Base-by-base conservation (phyloP, 2,888 invertebrate genomes). In the Nemapogon koenigi region DNA sequence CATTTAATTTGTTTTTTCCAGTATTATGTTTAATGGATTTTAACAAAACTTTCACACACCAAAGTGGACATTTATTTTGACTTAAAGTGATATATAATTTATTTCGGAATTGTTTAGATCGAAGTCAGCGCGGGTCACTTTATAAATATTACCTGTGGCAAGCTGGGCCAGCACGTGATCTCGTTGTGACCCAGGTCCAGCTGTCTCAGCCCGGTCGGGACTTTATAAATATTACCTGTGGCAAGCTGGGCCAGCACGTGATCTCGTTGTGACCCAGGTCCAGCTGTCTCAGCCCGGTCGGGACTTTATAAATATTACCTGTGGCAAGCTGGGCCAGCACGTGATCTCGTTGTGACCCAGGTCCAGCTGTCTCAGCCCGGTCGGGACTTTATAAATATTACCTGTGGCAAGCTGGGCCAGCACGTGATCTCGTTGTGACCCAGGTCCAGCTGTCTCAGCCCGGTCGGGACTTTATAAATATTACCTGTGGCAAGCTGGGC, bases 181-280 rank as follows among this genome's bases (percentile, higher is more conserved):
- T 90, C 88, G 67, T 97, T 97, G 61, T 94, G 91, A 32, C 94
- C 94, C 25, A 98, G 80, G 69, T 98, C 97, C 28, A 99, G 69
- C 59, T 96, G 94, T 42, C 95, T 92, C 6, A 98, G 75, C 32
- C 88, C 87, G 27, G 88, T 86, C 0, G 98, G 97, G 64, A n/a
- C n/a, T n/a, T n/a, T n/a, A n/a, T n/a, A n/a, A n/a, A n/a, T 28
- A 28, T 31, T 16, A 89, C 85, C 59, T 88, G 88, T 0, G 91
- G 91, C 46, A 92, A 66, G 57, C 91, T 91, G 0, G 92, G 92
- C 95, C 95, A 96, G 53, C 90, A 89, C 0, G 88, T 87, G 48
- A 96, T 91, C 64, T 90, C 88, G 67, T 97, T 97, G 61, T 94
- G 91, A 32, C 94, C 94, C 25, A 98, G 80, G 69, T 98, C 97